These are phyloP conservation scores for Tonatia bakeri DNA, from an alignment of 2,113 vertebrate species.

Conservation along the genomic window DNA sequence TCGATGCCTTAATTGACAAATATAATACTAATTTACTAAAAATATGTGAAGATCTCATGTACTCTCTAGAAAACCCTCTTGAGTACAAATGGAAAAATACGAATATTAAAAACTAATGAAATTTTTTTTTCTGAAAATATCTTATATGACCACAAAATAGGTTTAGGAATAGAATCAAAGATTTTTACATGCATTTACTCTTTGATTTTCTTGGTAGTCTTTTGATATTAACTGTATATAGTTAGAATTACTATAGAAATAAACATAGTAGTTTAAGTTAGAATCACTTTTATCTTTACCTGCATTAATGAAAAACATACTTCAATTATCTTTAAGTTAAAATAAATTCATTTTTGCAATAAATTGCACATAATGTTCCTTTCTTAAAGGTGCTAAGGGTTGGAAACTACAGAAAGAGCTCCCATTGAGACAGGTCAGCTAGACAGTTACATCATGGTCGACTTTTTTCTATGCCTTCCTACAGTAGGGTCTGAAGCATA, in stretches of 20 bases:
- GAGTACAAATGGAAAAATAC: background rate
- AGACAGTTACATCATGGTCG: background rate
- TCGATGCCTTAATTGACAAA: background rate
- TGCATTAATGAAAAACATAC: background rate
- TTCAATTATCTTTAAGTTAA: background rate
- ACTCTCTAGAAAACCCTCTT: background rate
- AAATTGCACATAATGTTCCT: background rate
- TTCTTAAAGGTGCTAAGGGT: background rate
- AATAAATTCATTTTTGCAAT: conserved; percentile 30
- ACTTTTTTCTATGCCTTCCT: conserved; percentile 27
- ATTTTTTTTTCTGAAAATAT: background rate
- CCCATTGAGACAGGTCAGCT: conserved; percentile 5
- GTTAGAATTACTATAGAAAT: background rate
- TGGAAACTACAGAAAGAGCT: background rate
- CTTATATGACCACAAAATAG: conserved; percentile 47
- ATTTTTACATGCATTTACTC: background rate
- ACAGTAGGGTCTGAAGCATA: conserved; percentile 25
- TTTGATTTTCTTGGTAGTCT: background rate
- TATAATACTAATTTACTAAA: conserved; percentile 14
- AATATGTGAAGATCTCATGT: background rate
- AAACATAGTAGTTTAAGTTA: background rate
- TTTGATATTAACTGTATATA: background rate
- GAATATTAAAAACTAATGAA: conserved; percentile 46
- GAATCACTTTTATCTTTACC: background rate
- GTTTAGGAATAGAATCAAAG: background rate